phyloP scores from a whole-genome alignment of 2,797 vertebrate genomes.

The Pangasius macronema region DNA sequence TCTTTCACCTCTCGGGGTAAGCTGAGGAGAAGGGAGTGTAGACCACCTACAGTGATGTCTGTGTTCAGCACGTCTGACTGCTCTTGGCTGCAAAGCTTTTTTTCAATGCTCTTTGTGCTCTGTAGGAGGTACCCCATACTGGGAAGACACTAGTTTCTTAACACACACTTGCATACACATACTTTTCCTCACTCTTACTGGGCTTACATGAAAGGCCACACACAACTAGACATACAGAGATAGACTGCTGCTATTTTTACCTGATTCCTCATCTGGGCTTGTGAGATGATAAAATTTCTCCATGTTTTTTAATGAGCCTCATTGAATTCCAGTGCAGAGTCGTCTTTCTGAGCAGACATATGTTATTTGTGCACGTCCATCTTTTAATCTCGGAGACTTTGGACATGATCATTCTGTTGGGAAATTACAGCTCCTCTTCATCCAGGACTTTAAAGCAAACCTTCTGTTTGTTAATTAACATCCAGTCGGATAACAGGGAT shows the following conservation, averaged over 20 bases:
- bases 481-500: conserved; percentile 70
- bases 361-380: conserved; percentile 20
- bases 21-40: conserved; percentile 25
- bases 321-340: background rate
- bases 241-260: background rate
- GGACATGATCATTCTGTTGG: conserved; percentile 28
- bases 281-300: background rate
- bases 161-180: conserved; percentile 16
- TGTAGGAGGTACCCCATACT: conserved; percentile 42
- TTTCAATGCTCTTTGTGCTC: conserved; percentile 55
- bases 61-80: conserved; percentile 43
- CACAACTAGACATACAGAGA: background rate
- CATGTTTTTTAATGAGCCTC: conserved; percentile 41
- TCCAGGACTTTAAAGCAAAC: conserved; percentile 55
- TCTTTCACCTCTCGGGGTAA: conserved; percentile 18
- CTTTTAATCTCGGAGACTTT: conserved; percentile 36
- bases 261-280: conserved; percentile 3
- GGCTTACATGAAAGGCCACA: conserved; percentile 11
- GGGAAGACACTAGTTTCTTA: conserved; percentile 2
- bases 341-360: conserved; percentile 8
- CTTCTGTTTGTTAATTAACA: conserved; percentile 73
- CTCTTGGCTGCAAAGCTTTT: conserved; percentile 39
- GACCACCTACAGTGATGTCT: conserved; percentile 45
- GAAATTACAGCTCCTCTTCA: conserved; percentile 26
- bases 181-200: background rate